Evolutionary conservation across 2,797 vertebrate genomes (phyloP).

Genomic region (Buceros bicornis): DNA sequence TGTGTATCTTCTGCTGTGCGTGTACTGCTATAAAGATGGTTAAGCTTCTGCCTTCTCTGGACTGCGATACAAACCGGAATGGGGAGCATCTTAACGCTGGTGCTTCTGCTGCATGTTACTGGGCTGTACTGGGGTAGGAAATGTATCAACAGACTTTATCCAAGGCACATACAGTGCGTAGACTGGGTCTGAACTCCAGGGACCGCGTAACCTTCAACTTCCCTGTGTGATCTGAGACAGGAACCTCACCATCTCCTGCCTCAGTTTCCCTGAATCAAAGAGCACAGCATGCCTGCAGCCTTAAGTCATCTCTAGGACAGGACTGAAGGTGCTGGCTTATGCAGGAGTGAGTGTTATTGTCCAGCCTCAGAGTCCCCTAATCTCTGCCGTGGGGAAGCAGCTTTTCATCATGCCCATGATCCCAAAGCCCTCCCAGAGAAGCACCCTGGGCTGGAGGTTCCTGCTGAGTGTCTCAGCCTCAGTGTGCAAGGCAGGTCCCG

Average conservation of each 20-base stretch:
- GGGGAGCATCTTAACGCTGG: neutral
- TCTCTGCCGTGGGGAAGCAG: neutral
- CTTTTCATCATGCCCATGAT: neutral
- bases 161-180: neutral
- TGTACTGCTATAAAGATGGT: neutral
- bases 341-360: neutral
- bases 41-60: neutral
- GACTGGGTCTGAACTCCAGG: neutral
- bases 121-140: neutral
- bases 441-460: neutral
- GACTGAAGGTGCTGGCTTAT: neutral
- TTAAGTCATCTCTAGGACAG: neutral
- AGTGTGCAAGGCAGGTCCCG: neutral
- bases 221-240: neutral
- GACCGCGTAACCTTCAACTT: neutral
- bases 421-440: neutral
- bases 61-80: neutral
- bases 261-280: neutral
- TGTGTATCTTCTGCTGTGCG: neutral
- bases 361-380: neutral
- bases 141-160: neutral
- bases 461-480: neutral
- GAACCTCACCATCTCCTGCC: neutral
- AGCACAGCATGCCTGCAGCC: neutral
- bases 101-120: neutral